Evolutionary conservation across 2,113 vertebrate genomes (phyloP).

Genomic region (Irena cyanogastra): DNA sequence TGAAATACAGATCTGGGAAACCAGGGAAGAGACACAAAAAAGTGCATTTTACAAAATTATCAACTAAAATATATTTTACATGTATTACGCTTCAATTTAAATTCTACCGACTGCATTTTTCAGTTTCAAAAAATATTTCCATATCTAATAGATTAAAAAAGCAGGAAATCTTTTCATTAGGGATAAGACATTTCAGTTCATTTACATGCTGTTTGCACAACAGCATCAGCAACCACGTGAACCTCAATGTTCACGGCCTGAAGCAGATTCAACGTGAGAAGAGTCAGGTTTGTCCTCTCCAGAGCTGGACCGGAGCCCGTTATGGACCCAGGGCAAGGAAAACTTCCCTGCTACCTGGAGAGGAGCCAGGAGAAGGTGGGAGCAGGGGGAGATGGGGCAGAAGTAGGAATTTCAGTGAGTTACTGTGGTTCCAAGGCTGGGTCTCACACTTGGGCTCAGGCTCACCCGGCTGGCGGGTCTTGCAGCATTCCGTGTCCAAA

Average conservation of each 20-base stretch:
- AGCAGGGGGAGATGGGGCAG: background rate
- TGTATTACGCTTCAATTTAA: slow-evolving; percentile 79
- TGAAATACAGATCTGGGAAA: slow-evolving; percentile 83
- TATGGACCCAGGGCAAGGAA: background rate
- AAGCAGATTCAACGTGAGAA: slow-evolving; percentile 18
- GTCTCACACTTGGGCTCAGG: background rate
- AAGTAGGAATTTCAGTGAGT: background rate
- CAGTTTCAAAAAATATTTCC: slow-evolving; percentile 82
- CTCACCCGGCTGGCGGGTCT: background rate
- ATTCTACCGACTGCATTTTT: slow-evolving; percentile 78
- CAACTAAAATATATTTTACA: slow-evolving; percentile 87
- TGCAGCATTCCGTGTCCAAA: background rate
- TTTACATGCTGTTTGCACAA: slow-evolving; percentile 64
- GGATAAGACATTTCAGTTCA: slow-evolving; percentile 63
- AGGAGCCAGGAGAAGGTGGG: background rate
- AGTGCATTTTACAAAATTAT: slow-evolving; percentile 87
- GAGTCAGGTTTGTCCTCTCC: background rate
- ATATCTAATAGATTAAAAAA: slow-evolving; percentile 84
- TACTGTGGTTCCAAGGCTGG: background rate
- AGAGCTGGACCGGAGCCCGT: background rate
- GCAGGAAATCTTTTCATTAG: slow-evolving; percentile 70
- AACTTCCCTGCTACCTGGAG: background rate
- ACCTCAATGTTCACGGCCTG: slow-evolving; percentile 35
- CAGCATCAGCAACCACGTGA: slow-evolving; percentile 58
- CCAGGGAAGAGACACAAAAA: slow-evolving; percentile 81